A percentile compares a stretch with the other conserved stretches of the same genome.
These are phyloP conservation scores for Indicator maculatus DNA, from an alignment of 2,113 vertebrate genomes.

Conservation along the genomic window DNA sequence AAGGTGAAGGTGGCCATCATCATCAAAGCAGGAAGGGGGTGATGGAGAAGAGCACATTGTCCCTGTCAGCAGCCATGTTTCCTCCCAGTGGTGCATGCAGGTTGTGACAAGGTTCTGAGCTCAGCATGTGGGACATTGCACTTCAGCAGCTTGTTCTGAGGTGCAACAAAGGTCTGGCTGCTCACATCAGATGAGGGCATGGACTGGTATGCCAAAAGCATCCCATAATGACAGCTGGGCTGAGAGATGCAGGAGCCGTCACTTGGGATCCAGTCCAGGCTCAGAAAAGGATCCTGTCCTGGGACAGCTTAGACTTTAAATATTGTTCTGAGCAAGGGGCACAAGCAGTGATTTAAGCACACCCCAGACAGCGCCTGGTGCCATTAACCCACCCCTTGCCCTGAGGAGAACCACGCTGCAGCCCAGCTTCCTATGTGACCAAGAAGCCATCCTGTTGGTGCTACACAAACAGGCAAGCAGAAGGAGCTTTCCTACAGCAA, in stretches of 20 bases:
- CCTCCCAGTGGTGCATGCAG: neutral
- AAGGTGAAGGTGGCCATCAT: neutral
- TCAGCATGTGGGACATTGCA: accelerated
- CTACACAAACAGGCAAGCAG: neutral
- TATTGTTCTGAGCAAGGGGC: neutral
- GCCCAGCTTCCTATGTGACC: neutral
- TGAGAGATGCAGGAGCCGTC: neutral
- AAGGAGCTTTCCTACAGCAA: neutral
- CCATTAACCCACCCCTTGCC: neutral
- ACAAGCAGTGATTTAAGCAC: neutral
- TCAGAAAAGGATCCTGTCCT: neutral
- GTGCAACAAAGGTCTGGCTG: neutral
- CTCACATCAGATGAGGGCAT: neutral
- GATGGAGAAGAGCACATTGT: neutral
- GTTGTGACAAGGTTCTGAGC: neutral
- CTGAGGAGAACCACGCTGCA: neutral
- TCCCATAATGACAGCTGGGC: neutral
- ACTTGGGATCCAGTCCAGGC: neutral
- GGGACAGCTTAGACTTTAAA: neutral
- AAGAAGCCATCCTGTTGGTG: neutral
- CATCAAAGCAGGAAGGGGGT: neutral
- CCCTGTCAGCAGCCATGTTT: neutral
- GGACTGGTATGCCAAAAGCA: neutral
- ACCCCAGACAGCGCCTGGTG: neutral
- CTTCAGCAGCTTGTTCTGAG: neutral